A percentile compares a stretch with the other conserved stretches of the same genome.
Evolutionary conservation across 2,888 invertebrate genomes (phyloP).

Genomic region (Parnassius apollo): DNA sequence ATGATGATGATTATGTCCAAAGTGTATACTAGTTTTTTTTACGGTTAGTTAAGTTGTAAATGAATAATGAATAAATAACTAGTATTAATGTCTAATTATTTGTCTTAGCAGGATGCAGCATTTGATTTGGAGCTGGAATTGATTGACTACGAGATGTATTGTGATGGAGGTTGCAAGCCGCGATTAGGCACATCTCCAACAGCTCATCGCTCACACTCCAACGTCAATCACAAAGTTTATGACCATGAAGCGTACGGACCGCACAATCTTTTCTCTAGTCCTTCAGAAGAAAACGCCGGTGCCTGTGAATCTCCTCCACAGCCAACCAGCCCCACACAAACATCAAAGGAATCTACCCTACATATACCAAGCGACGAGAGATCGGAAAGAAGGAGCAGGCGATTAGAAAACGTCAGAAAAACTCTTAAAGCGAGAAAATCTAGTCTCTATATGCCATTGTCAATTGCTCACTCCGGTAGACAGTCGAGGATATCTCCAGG

Average conservation of each 20-base stretch:
- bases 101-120: constrained; percentile 50
- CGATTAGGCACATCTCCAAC: constrained; percentile 64
- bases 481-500: constrained; percentile 63
- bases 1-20: no score
- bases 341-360: constrained; percentile 87
- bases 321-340: constrained; percentile 90
- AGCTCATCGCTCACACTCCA: constrained; percentile 49
- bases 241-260: constrained; percentile 59
- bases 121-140: constrained; percentile 66
- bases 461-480: constrained; percentile 57
- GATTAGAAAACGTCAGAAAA: constrained; percentile 57
- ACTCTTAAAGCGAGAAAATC: constrained; percentile 78
- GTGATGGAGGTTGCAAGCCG: constrained; percentile 65
- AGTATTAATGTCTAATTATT: background rate
- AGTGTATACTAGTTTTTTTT: no score
- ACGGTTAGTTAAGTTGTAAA: no score
- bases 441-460: constrained; percentile 86
- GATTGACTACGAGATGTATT: constrained; percentile 68
- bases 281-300: constrained; percentile 50
- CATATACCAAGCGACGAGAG: constrained; percentile 80
- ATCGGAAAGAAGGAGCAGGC: constrained; percentile 62
- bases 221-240: constrained; percentile 50
- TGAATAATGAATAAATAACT: no score
- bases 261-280: constrained; percentile 52
- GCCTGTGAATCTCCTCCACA: constrained; percentile 86